These are phyloP conservation scores for Leptodirus hochenwartii DNA, from an alignment of 2,888 invertebrate species.

Conservation along the genomic window DNA sequence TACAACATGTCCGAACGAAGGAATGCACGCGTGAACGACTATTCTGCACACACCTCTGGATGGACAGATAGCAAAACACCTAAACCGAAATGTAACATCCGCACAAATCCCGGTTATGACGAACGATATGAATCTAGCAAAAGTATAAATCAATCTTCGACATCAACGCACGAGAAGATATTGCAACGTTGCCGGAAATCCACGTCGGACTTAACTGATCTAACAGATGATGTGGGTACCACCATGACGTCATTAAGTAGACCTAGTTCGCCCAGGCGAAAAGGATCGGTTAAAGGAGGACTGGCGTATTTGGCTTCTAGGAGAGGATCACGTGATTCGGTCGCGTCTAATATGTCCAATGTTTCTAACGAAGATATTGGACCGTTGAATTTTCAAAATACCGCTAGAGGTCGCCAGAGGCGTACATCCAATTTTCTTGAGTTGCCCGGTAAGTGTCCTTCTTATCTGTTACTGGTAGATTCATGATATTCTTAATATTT, in stretches of 20 bases:
- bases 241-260: slow-evolving; percentile 40
- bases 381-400: slow-evolving; percentile 61
- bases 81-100: slow-evolving; percentile 29
- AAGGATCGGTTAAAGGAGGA: slow-evolving; percentile 50
- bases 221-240: slow-evolving; percentile 33
- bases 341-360: slow-evolving; percentile 46
- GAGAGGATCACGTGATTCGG: slow-evolving; percentile 62
- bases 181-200: slow-evolving; percentile 45
- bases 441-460: slow-evolving; percentile 47
- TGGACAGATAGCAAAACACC: slow-evolving; percentile 10
- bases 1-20: slow-evolving; percentile 16
- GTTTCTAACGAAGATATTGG: slow-evolving; percentile 67
- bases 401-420: slow-evolving; percentile 57
- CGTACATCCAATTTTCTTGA: slow-evolving; percentile 76
- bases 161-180: neutral
- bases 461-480: too few relatives aligned
- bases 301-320: slow-evolving; percentile 70
- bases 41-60: neutral
- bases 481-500: too few relatives aligned
- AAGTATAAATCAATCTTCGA: slow-evolving; percentile 18
- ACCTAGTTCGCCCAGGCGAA: slow-evolving; percentile 45
- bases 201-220: slow-evolving; percentile 57
- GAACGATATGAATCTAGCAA: slow-evolving; percentile 26
- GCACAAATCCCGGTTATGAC: slow-evolving; percentile 42
- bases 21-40: neutral